Evolutionary conservation across 2,888 invertebrate genomes (phyloP).

Genomic region (Epistrophella euchroma): DNA sequence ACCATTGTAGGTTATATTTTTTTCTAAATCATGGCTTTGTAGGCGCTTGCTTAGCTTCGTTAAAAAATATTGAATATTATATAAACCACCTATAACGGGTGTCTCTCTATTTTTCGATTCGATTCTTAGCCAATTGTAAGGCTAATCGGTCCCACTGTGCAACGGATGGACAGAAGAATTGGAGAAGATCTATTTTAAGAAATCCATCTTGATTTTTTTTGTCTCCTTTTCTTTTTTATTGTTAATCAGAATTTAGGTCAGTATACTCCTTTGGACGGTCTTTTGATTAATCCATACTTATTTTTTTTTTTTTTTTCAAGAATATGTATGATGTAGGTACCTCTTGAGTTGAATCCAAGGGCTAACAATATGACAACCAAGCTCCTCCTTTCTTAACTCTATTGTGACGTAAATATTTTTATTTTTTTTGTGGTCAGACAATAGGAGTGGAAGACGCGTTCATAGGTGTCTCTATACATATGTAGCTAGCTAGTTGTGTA

Average conservation of each 20-base stretch:
- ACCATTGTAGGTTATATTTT: too few relatives aligned
- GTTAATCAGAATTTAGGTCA: slow-evolving; percentile 66
- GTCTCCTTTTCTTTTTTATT: slow-evolving; percentile 38
- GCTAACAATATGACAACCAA: slow-evolving; percentile 11
- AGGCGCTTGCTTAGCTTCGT: not conserved
- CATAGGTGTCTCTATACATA: not conserved
- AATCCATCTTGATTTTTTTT: slow-evolving; percentile 16
- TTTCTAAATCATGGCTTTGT: too few relatives aligned
- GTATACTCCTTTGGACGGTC: slow-evolving; percentile 48
- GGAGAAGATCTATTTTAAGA: slow-evolving; percentile 62
- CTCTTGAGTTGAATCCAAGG: not conserved
- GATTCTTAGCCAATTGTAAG: not conserved
- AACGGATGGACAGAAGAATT: slow-evolving; percentile 1
- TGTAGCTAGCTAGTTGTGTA: slow-evolving; percentile 32
- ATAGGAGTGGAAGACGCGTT: slow-evolving; percentile 18
- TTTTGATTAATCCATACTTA: slow-evolving; percentile 22
- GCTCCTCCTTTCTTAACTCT: not conserved
- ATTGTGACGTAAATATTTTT: slow-evolving; percentile 5
- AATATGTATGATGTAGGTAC: not conserved
- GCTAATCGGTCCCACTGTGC: not conserved
- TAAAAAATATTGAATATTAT: not conserved
- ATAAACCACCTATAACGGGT: too few relatives aligned
- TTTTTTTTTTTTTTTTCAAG: not conserved
- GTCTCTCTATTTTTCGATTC: too few relatives aligned
- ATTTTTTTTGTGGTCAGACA: slow-evolving; percentile 26